These are phyloP conservation scores for Gymnarchus niloticus DNA, from an alignment of 2,113 vertebrate species.

Conservation along the genomic window DNA sequence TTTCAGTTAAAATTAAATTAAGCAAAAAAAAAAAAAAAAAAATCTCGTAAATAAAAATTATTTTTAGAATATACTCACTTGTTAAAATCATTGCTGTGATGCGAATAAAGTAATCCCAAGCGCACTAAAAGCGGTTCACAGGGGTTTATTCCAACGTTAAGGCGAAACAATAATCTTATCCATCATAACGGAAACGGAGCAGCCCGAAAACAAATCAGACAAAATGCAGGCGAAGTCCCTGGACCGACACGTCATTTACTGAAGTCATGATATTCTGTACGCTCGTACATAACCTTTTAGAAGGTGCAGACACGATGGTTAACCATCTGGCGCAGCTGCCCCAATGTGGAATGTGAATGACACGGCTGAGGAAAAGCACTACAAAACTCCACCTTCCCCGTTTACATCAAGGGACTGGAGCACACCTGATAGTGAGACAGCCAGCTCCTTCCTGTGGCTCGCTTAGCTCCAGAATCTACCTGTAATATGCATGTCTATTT, in stretches of 20 bases:
- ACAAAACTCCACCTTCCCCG: conserved; percentile 4
- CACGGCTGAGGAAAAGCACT: background rate
- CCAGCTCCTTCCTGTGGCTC: too few species aligned
- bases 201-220: background rate
- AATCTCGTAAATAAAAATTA: too few species aligned
- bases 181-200: background rate
- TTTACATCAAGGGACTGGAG: too few species aligned
- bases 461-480: too few species aligned
- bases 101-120: conserved; percentile 8
- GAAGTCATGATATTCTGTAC: background rate
- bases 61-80: conserved; percentile 16
- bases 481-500: background rate
- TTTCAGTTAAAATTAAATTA: too few species aligned
- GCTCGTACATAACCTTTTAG: background rate
- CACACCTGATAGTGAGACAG: conserved; percentile 14
- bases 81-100: conserved; percentile 23
- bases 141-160: conserved; percentile 4
- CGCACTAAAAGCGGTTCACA: background rate
- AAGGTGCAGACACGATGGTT: background rate
- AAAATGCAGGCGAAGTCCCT: background rate
- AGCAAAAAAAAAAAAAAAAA: too few species aligned
- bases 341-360: background rate
- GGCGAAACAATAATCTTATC: conserved; percentile 11
- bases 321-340: conserved; percentile 11
- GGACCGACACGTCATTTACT: conserved; percentile 1